A percentile compares a stretch with the other conserved stretches of the same genome.
phyloP scores from a whole-genome alignment of 2,113 vertebrate genomes.

The Phocoena phocoena region DNA sequence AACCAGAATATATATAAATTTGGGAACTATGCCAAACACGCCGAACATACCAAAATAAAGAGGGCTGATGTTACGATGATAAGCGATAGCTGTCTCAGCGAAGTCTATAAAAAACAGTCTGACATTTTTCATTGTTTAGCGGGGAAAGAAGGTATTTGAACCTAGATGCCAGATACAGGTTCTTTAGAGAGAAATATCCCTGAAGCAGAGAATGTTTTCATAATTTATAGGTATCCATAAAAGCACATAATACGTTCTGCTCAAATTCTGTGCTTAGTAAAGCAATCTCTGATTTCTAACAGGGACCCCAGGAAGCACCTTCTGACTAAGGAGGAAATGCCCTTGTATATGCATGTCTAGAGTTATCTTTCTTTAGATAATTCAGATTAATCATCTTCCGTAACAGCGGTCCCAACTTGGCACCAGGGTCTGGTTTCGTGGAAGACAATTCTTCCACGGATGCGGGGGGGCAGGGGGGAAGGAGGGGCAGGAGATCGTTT shows the following conservation, averaged over 20 bases:
- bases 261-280: not conserved
- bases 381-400: not conserved
- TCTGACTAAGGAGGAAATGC: not conserved
- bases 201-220: not conserved
- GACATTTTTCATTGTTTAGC: not conserved
- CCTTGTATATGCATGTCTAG: accelerated
- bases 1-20: not conserved
- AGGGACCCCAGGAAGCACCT: not conserved
- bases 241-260: not conserved
- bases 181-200: not conserved
- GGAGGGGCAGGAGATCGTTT: too few relatives aligned
- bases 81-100: not conserved
- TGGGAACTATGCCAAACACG: not conserved
- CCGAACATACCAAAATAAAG: not conserved
- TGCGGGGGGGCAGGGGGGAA: too few relatives aligned
- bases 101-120: not conserved
- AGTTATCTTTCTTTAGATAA: not conserved
- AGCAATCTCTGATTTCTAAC: not conserved
- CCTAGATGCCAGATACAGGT: not conserved
- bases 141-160: not conserved
- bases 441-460: too few relatives aligned
- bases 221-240: not conserved
- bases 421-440: too few relatives aligned
- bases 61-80: not conserved
- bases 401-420: too few relatives aligned